Evolutionary conservation across 2,797 vertebrate species (phyloP).

Genomic region (Cygnus olor): DNA sequence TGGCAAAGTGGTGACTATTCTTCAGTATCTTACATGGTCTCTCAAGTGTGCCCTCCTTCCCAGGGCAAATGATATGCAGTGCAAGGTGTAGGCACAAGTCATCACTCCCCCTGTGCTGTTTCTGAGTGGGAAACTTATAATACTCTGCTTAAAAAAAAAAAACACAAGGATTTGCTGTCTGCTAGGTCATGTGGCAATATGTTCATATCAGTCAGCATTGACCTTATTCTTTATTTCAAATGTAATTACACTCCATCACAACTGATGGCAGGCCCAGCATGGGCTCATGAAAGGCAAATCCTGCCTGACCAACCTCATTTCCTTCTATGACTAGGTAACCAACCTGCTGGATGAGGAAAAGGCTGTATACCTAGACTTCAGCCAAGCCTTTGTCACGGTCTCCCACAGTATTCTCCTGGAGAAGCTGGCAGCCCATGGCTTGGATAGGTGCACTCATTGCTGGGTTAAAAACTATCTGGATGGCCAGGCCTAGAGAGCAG

Average conservation of each 20-base stretch:
- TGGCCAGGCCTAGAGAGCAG: no score
- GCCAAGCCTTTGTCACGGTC: no score
- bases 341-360: no score
- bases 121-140: not conserved
- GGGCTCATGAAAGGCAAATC: no score
- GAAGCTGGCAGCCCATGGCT: no score
- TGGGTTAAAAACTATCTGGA: no score
- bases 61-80: not conserved
- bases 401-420: no score
- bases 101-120: not conserved
- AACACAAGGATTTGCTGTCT: not conserved
- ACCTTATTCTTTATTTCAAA: not conserved
- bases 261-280: no score
- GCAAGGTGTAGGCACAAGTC: not conserved
- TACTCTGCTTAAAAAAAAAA: not conserved
- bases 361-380: no score
- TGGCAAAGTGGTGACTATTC: accelerated
- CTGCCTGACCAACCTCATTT: no score
- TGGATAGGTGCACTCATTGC: no score
- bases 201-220: not conserved
- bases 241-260: not conserved
- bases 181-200: not conserved
- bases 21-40: not conserved
- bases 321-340: no score
- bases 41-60: not conserved